phyloP scores from a whole-genome alignment of 2,888 invertebrate genomes.

The Campaea margaritaria region DNA sequence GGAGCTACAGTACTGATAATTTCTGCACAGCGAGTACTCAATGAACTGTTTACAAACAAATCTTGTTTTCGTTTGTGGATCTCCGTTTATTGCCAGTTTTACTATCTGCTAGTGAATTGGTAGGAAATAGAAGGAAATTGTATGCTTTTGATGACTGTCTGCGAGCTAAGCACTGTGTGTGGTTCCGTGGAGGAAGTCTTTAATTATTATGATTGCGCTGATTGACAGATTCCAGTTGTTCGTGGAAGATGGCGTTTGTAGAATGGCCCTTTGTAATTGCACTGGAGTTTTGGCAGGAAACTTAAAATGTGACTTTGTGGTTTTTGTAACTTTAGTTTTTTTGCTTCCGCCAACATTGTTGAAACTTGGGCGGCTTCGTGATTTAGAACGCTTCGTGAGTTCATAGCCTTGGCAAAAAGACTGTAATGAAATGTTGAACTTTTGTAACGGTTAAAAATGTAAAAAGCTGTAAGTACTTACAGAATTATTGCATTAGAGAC shows the following conservation, averaged over 20 bases:
- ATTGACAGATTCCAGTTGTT: neutral
- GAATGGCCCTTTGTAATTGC: neutral
- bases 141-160: constrained; percentile 16
- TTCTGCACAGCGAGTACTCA: constrained; percentile 15
- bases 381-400: too few species aligned
- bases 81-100: constrained; percentile 29
- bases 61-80: constrained; percentile 30
- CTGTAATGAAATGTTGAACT: too few species aligned
- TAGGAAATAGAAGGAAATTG: constrained; percentile 16
- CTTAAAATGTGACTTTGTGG: neutral
- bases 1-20: constrained; percentile 17
- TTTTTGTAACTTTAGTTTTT: too few species aligned
- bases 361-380: too few species aligned
- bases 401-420: too few species aligned
- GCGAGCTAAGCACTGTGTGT: constrained; percentile 15
- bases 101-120: constrained; percentile 29
- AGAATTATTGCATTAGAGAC: too few species aligned
- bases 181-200: constrained; percentile 16
- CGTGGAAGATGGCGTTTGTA: neutral
- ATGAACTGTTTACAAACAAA: constrained; percentile 39
- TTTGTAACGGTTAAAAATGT: too few species aligned
- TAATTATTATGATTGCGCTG: constrained; percentile 5
- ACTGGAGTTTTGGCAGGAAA: neutral
- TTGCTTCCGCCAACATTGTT: too few species aligned
- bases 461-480: too few species aligned